Base-by-base conservation (phyloP, 2,797 vertebrate species). In the Catharus ustulatus region DNA sequence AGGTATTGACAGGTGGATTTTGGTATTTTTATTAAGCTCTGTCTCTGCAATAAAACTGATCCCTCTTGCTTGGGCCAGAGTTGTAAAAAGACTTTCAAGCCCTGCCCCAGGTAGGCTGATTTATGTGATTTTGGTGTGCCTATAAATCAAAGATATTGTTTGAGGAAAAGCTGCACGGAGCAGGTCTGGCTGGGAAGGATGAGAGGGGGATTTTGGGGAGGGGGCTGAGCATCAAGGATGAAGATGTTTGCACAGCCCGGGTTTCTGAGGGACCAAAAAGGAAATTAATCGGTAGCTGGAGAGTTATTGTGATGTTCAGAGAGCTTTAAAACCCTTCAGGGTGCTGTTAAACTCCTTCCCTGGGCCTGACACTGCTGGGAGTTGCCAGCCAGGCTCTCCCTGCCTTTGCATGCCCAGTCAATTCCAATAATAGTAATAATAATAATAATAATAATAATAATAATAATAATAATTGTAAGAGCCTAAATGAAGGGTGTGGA, bases 1-100 rank as follows among this genome's bases (percentile, higher is more conserved):
- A 61, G 3, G 1, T 52, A 78, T 8, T 94, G 93, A 86, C 87
- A 95, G 62, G 61, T 76, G 74, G 77, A 26, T 73, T 88, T 88
- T 20, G 84, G 38, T 74, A 10, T 34, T 93, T 95, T 96, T 95
- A 93, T 95, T 59, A 52, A 74, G 93, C 49, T 74, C 94, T 87
- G 57, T 49, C 89, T 71, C 78, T 64, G 61, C 57, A 49, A 64
- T 87, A 77, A 78, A 89, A 86, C 48, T 42, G 4, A 55, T 73
- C 43, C 11, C 15, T 36, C 84, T 22, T 54, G 75, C 75, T 86
- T 18, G 2, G 32, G 68, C 61, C 1, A 1, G 34, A 10, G 75
- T 9, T 92, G 81, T 87, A 78, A 91, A 90, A 90, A 55, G 10
- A 26, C 43, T 86, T 57, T 79, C 90, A 79, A 82, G 88, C 34